phyloP scores from a whole-genome alignment of 1,140 invertebrate genomes.

The Lordiphosa stackelbergi region DNA sequence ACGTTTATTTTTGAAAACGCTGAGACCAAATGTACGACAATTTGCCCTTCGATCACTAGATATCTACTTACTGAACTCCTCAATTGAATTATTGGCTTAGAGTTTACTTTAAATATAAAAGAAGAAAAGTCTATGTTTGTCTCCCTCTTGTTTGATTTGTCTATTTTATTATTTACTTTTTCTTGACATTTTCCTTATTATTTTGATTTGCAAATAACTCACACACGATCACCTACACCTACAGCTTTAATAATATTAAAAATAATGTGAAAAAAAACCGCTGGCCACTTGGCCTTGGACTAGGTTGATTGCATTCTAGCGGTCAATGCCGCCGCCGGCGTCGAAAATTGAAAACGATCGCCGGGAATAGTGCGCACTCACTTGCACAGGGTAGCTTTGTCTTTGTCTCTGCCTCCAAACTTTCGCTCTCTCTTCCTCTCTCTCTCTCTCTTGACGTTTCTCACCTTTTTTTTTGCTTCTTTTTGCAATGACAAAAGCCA shows the following conservation, averaged over 20 bases:
- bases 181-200: conserved; percentile 34
- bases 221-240: conserved; percentile 23
- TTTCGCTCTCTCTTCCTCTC: conserved; percentile 6
- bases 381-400: conserved; percentile 10
- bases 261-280: conserved; percentile 55
- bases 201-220: conserved; percentile 31
- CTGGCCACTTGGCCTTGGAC: conserved; percentile 75
- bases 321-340: conserved; percentile 64
- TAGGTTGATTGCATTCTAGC: conserved; percentile 77
- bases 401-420: conserved; percentile 8
- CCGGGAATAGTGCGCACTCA: conserved; percentile 14
- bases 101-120: no score
- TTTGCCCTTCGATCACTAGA: no score
- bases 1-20: no score
- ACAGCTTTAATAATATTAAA: conserved; percentile 39
- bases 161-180: conserved; percentile 9
- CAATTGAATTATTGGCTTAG: no score
- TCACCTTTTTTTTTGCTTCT: conserved; percentile 28
- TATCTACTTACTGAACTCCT: no score
- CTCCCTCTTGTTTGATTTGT: no score
- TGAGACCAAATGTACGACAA: no score
- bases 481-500: conserved; percentile 65
- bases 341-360: conserved; percentile 68
- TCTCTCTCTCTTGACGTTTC: conserved; percentile 5
- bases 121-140: no score